Percentiles rank a stretch among this genome's conserved stretches.
phyloP scores from a whole-genome alignment of 1,140 invertebrate genomes.

The Trialeurodes vaporariorum region DNA sequence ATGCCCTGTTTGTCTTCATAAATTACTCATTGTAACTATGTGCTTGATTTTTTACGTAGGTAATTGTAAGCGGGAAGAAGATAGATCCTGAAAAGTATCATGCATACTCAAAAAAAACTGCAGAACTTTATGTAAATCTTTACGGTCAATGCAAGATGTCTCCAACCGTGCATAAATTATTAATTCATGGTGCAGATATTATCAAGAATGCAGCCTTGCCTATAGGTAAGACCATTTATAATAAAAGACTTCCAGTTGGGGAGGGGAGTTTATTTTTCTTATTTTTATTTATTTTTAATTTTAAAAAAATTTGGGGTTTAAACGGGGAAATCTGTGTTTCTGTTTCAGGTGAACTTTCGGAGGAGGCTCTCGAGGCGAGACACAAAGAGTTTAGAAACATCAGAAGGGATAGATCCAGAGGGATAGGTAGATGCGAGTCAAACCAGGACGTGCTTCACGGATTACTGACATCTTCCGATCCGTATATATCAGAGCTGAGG shows the following conservation, averaged over 20 bases:
- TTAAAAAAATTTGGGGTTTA: too few relatives aligned
- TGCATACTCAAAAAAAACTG: constrained; percentile 22
- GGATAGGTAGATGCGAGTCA: not conserved
- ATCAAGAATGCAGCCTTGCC: too few relatives aligned
- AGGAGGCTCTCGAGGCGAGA: not conserved
- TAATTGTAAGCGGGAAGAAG: constrained; percentile 26
- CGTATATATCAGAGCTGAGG: not conserved
- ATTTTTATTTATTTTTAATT: too few relatives aligned
- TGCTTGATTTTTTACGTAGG: too few relatives aligned
- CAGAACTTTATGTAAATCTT: constrained; percentile 20
- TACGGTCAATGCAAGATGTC: constrained; percentile 25
- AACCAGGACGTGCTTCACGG: not conserved
- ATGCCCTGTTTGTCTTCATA: too few relatives aligned
- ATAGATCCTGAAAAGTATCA: constrained; percentile 22
- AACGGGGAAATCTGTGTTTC: too few relatives aligned
- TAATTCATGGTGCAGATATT: too few relatives aligned
- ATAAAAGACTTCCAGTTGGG: too few relatives aligned
- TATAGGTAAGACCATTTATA: too few relatives aligned
- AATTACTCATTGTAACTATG: too few relatives aligned
- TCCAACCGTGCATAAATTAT: constrained; percentile 25
- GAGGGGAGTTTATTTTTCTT: too few relatives aligned
- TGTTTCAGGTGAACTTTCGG: not conserved
- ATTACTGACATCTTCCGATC: not conserved
- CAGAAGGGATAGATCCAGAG: not conserved
- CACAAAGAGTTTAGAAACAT: not conserved